Base-by-base conservation (phyloP, 1,140 invertebrate genomes). In the Solen grandis region DNA sequence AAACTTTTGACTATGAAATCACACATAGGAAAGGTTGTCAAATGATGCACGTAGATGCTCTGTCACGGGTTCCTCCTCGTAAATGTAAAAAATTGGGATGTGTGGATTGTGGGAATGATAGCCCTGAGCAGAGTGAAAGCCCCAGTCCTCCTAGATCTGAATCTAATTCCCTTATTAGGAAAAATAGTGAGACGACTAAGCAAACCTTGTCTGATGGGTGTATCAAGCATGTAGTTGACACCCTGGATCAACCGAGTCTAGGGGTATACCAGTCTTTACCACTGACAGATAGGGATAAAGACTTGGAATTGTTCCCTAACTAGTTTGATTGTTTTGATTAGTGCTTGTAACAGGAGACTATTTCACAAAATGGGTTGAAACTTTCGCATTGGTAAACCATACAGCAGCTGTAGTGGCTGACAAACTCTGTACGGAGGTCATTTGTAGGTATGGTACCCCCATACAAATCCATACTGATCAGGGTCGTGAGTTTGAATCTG, bases 351-450 rank as follows among this genome's bases (percentile, higher is more conserved):
- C 81, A 54, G 84, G 68, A 33, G 83, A 84, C 60, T 66, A 75
- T 60, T 89, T 88, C 31, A 90, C 89, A 2, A 85, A 86, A 65
- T 91, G 81, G 80, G 59, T 38, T n/a, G 85, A 87, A 70, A 84
- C 82, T 16, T 87, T 79, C 60, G 72, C 88, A 35, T 10, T 91
- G 5, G 66, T 70, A 46, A 60, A 91, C 62, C 78, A 87, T n/a
- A 73, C 73, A 66, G 80, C 77, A 25, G 54, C 66, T 14, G 81
- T 78, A 36, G 84, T 86, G 8, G 84, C 80, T 54, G 81, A 86
- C 62, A 85, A 63, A 33, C 54, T 85, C 16, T 46, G 82, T 1
- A 77, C 80, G n/a, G 77, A 86, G 72, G 62, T 85, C 38, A 57
- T 82, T 75, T 65, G 52, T 41, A 5, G 72, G 57, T 78, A 73